Evolutionary conservation across 1,140 invertebrate genomes (phyloP).

Genomic region (Orussus abietinus): DNA sequence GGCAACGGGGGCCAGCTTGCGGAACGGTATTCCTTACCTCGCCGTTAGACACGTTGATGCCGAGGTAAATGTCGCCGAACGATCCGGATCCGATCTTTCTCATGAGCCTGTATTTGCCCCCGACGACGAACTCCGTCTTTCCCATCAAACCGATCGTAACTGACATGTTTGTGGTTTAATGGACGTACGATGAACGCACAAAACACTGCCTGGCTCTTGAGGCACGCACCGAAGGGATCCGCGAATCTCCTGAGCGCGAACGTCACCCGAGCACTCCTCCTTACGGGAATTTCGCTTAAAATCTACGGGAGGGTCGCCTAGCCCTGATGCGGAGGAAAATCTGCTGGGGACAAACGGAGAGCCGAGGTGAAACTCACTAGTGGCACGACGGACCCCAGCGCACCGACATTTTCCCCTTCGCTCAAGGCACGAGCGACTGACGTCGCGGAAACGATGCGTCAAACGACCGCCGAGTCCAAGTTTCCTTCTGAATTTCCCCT

Average conservation of each 20-base stretch:
- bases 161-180: conserved; percentile 34
- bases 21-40: too few relatives aligned
- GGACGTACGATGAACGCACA: conserved; percentile 3
- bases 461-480: conserved; percentile 13
- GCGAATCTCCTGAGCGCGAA: conserved; percentile 13
- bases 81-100: conserved; percentile 98
- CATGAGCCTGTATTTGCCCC: conserved; percentile 90
- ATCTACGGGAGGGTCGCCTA: too few relatives aligned
- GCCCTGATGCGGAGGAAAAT: too few relatives aligned
- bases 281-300: background rate
- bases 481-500: too few relatives aligned
- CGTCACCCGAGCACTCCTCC: background rate
- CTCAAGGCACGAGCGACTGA: conserved; percentile 28
- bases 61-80: conserved; percentile 98
- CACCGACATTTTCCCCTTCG: conserved; percentile 50
- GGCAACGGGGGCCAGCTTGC: too few relatives aligned
- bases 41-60: conserved; percentile 93
- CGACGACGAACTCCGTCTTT: conserved; percentile 75
- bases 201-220: conserved; percentile 2
- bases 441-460: conserved; percentile 35
- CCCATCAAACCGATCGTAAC: conserved; percentile 36
- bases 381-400: conserved; percentile 46
- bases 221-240: conserved; percentile 4
- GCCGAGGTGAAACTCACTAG: conserved; percentile 40
- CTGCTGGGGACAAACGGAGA: conserved; percentile 17